Base-by-base conservation (phyloP, 35 echinoderm and acorn worm genomes). In the Anneissia japonica region DNA sequence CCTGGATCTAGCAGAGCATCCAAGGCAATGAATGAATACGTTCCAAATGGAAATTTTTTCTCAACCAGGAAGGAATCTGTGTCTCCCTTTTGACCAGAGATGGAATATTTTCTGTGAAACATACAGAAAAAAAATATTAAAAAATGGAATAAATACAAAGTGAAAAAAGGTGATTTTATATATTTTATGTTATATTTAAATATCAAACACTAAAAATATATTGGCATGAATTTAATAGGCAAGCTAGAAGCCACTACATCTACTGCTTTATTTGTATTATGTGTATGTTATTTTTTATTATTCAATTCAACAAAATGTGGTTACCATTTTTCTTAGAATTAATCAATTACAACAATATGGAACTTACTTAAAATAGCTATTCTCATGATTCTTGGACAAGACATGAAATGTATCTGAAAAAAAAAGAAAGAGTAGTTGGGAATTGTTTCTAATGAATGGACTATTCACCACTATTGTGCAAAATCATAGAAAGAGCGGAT, bases 1-100 rank as follows among this genome's bases (percentile, higher is more conserved):
- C 96, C 96, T 55, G 91, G 93, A 36, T 94, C 77, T 17, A 92
- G 77, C 23, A 91, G 35, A 37, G 96, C 89, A 87, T 94, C 77
- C 14, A 94, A 74, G 26, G 88, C 91, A 4, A 99, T 82, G 45
- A 99, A 99, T 34, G 96, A 91, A 55, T 99, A 99, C 23, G 92
- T 94, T 16, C 96, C 96, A 92, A 99, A 99, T 9, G 95, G 92
- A 34, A 99, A 80, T 78, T 91, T 90, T n/a, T 90, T 86, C n/a
- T 99, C 74, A 35, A 94, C 91, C 30, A 93, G 56, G 46, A 99
- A 99, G 19, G 88, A 86, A 10, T 39, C 38, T 9, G 40, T 31
- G 72, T 99, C 96, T 37, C 96, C 96, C 28, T 93, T 88, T 37
- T 82, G 81, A 32, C 96, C 96, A 75, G 82, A 51, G 0, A 88